Conservation (phyloP, 2,113 vertebrate genomes). For the Ornithorhynchus anatinus region DNA sequence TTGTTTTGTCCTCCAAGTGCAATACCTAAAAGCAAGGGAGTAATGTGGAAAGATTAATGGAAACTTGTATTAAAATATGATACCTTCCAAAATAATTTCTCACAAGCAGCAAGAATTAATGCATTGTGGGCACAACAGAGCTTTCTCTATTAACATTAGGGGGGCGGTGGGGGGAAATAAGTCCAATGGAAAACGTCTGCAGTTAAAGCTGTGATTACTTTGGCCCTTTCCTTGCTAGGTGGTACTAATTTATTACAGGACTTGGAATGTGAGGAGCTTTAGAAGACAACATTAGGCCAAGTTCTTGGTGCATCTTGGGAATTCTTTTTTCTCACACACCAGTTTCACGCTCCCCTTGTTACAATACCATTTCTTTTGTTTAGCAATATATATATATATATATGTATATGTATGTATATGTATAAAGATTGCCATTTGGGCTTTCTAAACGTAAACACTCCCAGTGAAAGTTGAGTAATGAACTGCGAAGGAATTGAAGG, state of each 20-base stretch:
- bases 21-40: slow-evolving; percentile 39
- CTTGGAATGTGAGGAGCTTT: slow-evolving; percentile 43
- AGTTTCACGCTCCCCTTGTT: not conserved
- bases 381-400: slow-evolving; percentile 56
- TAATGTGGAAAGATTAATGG: slow-evolving; percentile 60
- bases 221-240: slow-evolving; percentile 37
- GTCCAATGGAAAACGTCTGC: slow-evolving; percentile 42
- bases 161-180: not conserved
- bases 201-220: slow-evolving; percentile 36
- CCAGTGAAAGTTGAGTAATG: slow-evolving; percentile 50
- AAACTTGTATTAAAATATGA: slow-evolving; percentile 63
- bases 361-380: slow-evolving; percentile 11
- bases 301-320: not conserved
- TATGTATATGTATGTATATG: slow-evolving; percentile 8
- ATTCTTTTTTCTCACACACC: not conserved
- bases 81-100: slow-evolving; percentile 66
- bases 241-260: slow-evolving; percentile 45
- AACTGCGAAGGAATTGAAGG: slow-evolving; percentile 37
- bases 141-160: slow-evolving; percentile 51
- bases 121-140: slow-evolving; percentile 57
- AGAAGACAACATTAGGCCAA: slow-evolving; percentile 8
- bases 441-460: slow-evolving; percentile 47
- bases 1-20: slow-evolving; percentile 32
- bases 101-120: slow-evolving; percentile 55
- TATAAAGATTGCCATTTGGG: not conserved